Base-by-base conservation (phyloP, 1,140 invertebrate species). In the Conus ventricosus region DNA sequence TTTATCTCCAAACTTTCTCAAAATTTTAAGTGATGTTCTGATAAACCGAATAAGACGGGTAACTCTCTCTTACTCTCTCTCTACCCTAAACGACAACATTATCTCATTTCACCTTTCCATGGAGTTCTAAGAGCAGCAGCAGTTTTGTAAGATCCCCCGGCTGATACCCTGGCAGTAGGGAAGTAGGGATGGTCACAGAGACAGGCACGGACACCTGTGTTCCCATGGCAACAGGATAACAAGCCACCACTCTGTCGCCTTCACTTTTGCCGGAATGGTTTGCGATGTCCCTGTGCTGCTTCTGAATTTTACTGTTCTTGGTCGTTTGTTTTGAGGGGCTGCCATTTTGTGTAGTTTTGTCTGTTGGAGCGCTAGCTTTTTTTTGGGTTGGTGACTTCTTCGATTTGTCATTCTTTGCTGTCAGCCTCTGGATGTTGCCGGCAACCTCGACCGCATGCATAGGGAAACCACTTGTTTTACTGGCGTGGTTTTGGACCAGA, bases 71-170 rank as follows among this genome's bases (percentile, higher is more conserved):
- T n/a, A n/a, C 39, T 39, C 39, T 39, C 39, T 39, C 39, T 39
- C 39, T 39, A 3, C 39, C 57, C 8, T 39, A 0, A 39, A 39
- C 39, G 39, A 39, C 39, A 39, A 39, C 39, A 39, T 39, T 0
- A 39, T 15, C 8, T 11, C 8, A 15, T 60, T 60, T 25, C 20
- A 84, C 82, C 82, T 57, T 23, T 23, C n/a, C 25, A 15, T 25
- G 53, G 8, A 84, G 82, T 20, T 84, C 53, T 10, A 63, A 84
- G 55, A 84, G 13, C 1, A 89, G 13, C 7, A 89, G 75, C 7
- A 89, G 57, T 39, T 76, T 81, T 27, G 75, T 87, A 5, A 89
- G 88, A 53, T 89, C 84, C 0, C 88, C 88, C n/a, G 85, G 84
- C 10, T 86, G 71, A 25, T 89, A 89, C 71, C 71, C 76, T n/a